Percentiles rank a stretch among this genome's conserved stretches.
Evolutionary conservation across 2,113 vertebrate genomes (phyloP).

Genomic region (Hippoglossus stenolepis): DNA sequence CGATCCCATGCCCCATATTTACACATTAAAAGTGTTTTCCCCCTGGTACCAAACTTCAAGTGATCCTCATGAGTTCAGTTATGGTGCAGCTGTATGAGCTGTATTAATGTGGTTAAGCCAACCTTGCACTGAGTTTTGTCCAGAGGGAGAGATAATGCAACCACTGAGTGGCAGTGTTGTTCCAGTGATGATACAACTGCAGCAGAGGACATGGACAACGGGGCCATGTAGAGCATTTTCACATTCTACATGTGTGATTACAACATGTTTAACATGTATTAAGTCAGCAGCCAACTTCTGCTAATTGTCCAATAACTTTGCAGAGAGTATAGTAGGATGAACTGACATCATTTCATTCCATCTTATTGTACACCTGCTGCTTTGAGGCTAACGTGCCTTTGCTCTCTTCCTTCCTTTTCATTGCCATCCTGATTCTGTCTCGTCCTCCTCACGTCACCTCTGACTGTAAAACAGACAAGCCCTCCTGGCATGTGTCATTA

Average conservation of each 20-base stretch:
- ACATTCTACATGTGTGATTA: conserved; percentile 56
- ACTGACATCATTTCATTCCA: neutral
- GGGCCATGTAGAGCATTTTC: conserved; percentile 27
- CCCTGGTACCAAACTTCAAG: neutral
- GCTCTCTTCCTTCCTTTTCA: conserved; percentile 26
- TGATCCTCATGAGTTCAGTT: conserved; percentile 39
- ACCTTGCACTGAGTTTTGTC: conserved; percentile 7
- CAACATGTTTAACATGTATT: conserved; percentile 42
- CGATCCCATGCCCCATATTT: neutral
- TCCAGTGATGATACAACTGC: conserved; percentile 51
- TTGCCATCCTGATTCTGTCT: conserved; percentile 67
- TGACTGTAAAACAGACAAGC: conserved; percentile 64
- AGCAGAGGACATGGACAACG: neutral
- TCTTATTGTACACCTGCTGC: neutral
- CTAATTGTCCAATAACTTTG: conserved; percentile 15
- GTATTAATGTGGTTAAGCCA: neutral
- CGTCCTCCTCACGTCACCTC: conserved; percentile 62
- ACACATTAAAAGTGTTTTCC: neutral
- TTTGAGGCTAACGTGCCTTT: neutral
- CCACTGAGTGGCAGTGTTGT: conserved; percentile 81
- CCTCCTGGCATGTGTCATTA: conserved; percentile 66
- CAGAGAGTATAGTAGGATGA: neutral
- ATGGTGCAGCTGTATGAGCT: conserved; percentile 23
- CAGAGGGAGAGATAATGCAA: conserved; percentile 33
- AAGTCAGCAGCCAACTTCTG: neutral